Base-by-base conservation (phyloP, 2,797 vertebrate genomes). In the Epinephelus malabaricus region DNA sequence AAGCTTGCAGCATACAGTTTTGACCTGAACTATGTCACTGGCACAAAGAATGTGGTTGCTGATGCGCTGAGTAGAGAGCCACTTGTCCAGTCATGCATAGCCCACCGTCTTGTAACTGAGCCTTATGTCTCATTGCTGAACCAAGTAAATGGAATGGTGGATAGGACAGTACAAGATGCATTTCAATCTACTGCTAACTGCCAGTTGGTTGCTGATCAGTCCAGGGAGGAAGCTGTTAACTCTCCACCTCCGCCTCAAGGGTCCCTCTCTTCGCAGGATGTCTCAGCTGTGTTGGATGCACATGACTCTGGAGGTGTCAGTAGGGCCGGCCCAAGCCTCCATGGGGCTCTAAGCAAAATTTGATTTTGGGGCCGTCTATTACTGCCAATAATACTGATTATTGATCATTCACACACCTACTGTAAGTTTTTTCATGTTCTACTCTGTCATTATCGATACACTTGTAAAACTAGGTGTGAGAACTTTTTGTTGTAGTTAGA, bases 11-110 rank as follows among this genome's bases (percentile, higher is more conserved):
- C 81, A 25, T 78, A 67, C 15, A 76, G 45, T 23, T 79, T 76
- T 6, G 55, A 78, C 6, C 38, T 78, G 8, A 77, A 75, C n/a
- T 80, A 74, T 59, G 69, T 86, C 40, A 66, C 66, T 25, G 77
- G 84, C 18, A 4, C 58, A 2, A 86, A 65, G 15, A 76, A 79
- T 50, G 47, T 76, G 3, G 64, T 82, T 4, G 68, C 46, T 1
- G 71, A 82, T 45, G 68, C 76, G 2, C 46, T 73, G 0, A 77
- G 69, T 18, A 46, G 80, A 6, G 77, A 77, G 18, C 74, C 66
- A 2, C 81, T 83, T 76, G 62, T 76, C 17, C 49, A 79, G 67
- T 83, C 78, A 15, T 74, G 70, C 8, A 34, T 67, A 6, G 10
- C 23, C 27, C 71, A 81, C 7, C 13, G n/a, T 3, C 51, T 74